Percentiles rank a stretch among this genome's conserved stretches.
These are phyloP conservation scores for Spinibarbus caldwelli DNA, from an alignment of 2,797 vertebrate species.

Conservation along the genomic window DNA sequence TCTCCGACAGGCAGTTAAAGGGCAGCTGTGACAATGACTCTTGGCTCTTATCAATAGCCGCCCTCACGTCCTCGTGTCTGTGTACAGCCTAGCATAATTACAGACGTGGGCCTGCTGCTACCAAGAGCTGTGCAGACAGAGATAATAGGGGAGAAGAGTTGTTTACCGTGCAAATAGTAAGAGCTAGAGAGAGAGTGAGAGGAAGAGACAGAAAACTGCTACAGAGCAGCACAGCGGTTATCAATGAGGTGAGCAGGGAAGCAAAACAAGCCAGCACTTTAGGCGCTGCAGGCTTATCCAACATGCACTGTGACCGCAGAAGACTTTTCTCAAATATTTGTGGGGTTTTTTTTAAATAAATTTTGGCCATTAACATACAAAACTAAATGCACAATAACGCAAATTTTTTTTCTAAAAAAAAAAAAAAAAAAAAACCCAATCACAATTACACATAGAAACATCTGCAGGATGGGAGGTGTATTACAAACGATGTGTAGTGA, in stretches of 20 bases:
- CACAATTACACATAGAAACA: no score
- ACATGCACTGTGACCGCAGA: background rate
- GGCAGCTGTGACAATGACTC: constrained; percentile 28
- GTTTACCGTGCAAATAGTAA: constrained; percentile 53
- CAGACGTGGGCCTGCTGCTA: constrained; percentile 36
- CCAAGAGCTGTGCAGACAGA: constrained; percentile 38
- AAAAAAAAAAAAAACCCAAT: background rate
- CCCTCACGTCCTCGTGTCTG: constrained; percentile 16
- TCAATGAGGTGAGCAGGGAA: constrained; percentile 1
- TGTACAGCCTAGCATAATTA: constrained; percentile 47
- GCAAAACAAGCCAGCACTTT: constrained; percentile 5
- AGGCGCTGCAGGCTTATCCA: background rate
- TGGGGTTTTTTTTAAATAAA: no score
- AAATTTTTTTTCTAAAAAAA: background rate
- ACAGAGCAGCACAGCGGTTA: constrained; percentile 4
- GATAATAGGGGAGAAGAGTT: constrained; percentile 40
- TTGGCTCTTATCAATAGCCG: constrained; percentile 14
- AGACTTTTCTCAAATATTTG: background rate
- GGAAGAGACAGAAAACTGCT: constrained; percentile 1
- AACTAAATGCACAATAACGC: background rate
- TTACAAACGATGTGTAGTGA: background rate
- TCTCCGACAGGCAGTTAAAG: constrained; percentile 23
- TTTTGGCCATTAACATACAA: background rate
- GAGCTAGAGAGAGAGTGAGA: constrained; percentile 3
- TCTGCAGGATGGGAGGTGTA: background rate